Evolutionary conservation across 2,113 vertebrate genomes (phyloP).

Genomic region (Chloroceryle aenea): DNA sequence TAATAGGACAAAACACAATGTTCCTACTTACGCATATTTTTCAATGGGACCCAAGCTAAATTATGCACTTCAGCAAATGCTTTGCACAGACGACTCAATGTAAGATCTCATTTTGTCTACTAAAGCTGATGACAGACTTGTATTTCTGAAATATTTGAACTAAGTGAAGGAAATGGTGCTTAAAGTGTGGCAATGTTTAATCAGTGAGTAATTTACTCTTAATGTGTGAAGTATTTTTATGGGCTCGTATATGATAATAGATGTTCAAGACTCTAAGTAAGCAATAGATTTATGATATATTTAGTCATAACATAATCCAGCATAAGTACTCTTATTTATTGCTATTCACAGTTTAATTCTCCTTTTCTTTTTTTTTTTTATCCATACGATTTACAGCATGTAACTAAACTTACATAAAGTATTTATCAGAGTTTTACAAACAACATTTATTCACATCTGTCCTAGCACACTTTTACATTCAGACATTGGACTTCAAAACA

Average conservation of each 20-base stretch:
- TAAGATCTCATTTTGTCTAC: constrained; percentile 18
- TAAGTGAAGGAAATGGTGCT: constrained; percentile 28
- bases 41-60: background rate
- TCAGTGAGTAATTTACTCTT: constrained; percentile 47
- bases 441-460: background rate
- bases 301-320: constrained; percentile 1
- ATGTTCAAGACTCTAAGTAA: background rate
- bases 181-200: constrained; percentile 52
- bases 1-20: background rate
- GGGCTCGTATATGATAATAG: constrained; percentile 48
- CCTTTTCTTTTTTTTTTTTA: background rate
- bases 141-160: constrained; percentile 51
- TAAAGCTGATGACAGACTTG: constrained; percentile 32
- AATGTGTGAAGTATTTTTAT: constrained; percentile 27
- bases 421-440: background rate
- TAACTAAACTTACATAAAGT: background rate
- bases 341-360: constrained; percentile 3
- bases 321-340: constrained; percentile 48
- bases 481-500: background rate
- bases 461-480: background rate
- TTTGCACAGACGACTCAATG: background rate
- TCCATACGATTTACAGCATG: background rate
- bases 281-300: constrained; percentile 27
- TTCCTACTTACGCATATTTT: background rate
- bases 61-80: background rate